These are phyloP conservation scores for Aptenodytes patagonicus DNA, from an alignment of 2,113 vertebrate species.

Conservation along the genomic window DNA sequence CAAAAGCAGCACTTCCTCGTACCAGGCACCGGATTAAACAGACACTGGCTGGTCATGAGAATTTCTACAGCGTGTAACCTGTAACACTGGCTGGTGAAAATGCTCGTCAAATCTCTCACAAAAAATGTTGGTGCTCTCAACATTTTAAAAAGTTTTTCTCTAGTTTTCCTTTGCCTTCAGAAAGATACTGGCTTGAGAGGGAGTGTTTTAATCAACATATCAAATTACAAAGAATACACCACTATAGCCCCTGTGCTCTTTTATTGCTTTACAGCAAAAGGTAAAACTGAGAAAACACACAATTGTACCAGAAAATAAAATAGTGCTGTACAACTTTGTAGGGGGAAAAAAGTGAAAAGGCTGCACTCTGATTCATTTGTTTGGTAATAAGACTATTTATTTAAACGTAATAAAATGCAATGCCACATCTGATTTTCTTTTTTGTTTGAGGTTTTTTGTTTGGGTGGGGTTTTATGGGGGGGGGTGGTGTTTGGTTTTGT, in stretches of 20 bases:
- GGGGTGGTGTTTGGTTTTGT: background rate
- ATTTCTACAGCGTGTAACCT: background rate
- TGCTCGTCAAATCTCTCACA: background rate
- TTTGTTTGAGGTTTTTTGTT: background rate
- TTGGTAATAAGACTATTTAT: background rate
- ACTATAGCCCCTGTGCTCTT: background rate
- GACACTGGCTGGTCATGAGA: background rate
- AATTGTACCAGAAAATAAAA: background rate
- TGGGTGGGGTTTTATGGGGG: background rate
- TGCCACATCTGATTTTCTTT: background rate
- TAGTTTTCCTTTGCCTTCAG: background rate
- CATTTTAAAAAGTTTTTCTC: background rate
- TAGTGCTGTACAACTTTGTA: background rate
- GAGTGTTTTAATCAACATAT: background rate
- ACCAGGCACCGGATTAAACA: background rate
- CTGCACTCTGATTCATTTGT: background rate
- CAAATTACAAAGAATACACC: background rate
- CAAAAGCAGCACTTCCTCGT: background rate
- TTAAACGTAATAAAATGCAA: background rate
- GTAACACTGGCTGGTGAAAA: background rate
- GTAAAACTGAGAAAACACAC: background rate
- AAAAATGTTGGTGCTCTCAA: accelerated
- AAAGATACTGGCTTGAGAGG: background rate
- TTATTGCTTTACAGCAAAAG: background rate
- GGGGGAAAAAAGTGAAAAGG: background rate